These are phyloP conservation scores for Spheniscus mendiculus DNA, from an alignment of 2,113 vertebrate species.

Conservation along the genomic window DNA sequence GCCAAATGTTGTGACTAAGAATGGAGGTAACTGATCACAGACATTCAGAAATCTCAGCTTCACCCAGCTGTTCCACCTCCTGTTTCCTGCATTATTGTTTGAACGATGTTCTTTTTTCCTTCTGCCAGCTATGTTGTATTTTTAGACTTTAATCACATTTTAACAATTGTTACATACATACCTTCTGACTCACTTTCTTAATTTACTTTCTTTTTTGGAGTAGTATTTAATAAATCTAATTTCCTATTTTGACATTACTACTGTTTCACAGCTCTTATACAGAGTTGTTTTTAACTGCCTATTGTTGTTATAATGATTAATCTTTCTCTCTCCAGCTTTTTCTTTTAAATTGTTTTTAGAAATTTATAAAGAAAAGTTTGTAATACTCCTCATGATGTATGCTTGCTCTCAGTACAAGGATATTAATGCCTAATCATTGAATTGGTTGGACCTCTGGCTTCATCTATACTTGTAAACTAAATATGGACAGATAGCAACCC, in stretches of 20 bases:
- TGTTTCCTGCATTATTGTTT: not conserved
- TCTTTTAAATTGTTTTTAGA: not conserved
- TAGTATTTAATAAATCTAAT: not conserved
- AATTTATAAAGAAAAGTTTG: not conserved
- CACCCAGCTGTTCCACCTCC: not conserved
- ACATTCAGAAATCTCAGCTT: not conserved
- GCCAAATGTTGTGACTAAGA: not conserved
- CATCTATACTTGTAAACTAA: not conserved
- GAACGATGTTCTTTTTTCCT: not conserved
- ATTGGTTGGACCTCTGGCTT: not conserved
- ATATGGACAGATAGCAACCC: not conserved
- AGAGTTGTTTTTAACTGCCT: not conserved
- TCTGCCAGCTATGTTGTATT: not conserved
- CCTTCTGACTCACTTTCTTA: not conserved
- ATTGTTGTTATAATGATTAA: not conserved
- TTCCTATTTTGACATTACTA: not conserved
- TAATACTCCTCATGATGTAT: not conserved
- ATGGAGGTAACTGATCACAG: not conserved
- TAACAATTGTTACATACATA: not conserved
- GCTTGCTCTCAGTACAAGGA: not conserved
- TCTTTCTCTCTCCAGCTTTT: not conserved
- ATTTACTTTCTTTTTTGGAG: not conserved
- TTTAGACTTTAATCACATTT: conserved; percentile 16
- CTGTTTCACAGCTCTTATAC: not conserved
- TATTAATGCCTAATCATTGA: not conserved